Conservation (phyloP, 1,140 invertebrate genomes). For the Protaetia brevitarsis region DNA sequence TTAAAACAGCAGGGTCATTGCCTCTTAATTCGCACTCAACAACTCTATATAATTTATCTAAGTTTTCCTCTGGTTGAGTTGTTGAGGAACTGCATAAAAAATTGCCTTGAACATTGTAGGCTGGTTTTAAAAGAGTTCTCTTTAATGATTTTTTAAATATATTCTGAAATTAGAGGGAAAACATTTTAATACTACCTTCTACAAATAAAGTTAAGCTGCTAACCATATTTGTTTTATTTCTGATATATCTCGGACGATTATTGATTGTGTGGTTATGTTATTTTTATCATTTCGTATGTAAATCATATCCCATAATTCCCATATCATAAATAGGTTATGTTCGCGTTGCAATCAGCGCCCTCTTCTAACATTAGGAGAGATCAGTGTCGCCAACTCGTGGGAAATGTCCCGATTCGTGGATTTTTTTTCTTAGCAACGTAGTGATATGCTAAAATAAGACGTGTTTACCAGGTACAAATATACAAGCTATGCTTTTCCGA, state of each 20-base stretch:
- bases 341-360: no score
- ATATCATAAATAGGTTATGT: no score
- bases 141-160: constrained; percentile 55
- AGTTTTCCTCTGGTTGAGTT: constrained; percentile 40
- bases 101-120: neutral
- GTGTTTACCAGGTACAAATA: no score
- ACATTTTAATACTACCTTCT: constrained; percentile 20
- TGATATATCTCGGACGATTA: constrained; percentile 97
- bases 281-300: no score
- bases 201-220: constrained; percentile 21
- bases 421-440: no score
- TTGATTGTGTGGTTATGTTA: no score
- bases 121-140: neutral
- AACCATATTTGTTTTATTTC: constrained; percentile 89
- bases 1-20: constrained; percentile 81
- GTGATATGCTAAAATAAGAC: no score
- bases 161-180: constrained; percentile 50
- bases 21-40: constrained; percentile 85
- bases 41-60: constrained; percentile 77
- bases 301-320: no score
- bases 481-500: no score
- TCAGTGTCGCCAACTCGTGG: no score
- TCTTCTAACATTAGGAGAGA: no score
- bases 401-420: no score
- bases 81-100: neutral